Evolutionary conservation across 2,888 invertebrate genomes (phyloP).

Genomic region (Baronia brevicornis): DNA sequence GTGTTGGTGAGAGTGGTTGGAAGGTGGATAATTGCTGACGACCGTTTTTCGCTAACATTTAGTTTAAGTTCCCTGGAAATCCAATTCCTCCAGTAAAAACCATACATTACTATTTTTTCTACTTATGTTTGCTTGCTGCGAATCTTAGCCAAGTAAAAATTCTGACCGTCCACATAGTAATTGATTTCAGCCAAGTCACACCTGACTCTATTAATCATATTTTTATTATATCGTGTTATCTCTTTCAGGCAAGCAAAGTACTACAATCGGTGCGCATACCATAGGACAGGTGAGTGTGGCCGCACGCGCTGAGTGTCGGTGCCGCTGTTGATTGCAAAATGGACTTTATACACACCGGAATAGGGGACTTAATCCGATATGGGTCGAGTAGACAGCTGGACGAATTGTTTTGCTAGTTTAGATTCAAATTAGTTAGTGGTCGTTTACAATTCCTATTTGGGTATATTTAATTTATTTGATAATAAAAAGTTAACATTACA

Average conservation of each 20-base stretch:
- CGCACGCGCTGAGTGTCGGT: constrained; percentile 1
- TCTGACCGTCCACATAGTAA: too few species aligned
- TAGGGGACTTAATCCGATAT: constrained; percentile 4
- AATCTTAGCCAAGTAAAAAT: too few species aligned
- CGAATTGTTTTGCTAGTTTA: too few species aligned
- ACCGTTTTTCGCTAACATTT: too few species aligned
- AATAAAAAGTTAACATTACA: too few species aligned
- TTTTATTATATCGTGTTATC: constrained; percentile 21
- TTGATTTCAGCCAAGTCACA: not conserved
- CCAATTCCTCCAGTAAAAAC: too few species aligned
- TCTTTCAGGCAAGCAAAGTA: constrained; percentile 85
- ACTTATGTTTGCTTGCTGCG: too few species aligned
- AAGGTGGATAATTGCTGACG: too few species aligned
- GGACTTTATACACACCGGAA: constrained; percentile 6
- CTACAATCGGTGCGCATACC: constrained; percentile 84
- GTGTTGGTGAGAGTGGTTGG: too few species aligned
- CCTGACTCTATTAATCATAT: not conserved
- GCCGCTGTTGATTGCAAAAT: constrained; percentile 2
- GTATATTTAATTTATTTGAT: constrained; percentile 7
- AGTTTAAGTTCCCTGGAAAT: too few species aligned
- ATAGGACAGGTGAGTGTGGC: constrained; percentile 60
- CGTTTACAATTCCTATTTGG: constrained; percentile 12
- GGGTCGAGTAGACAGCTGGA: constrained; percentile 1
- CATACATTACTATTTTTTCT: too few species aligned
- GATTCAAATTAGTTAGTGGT: too few species aligned